phyloP scores from a whole-genome alignment of 2,888 invertebrate genomes.

The Aporophyla lueneburgensis region DNA sequence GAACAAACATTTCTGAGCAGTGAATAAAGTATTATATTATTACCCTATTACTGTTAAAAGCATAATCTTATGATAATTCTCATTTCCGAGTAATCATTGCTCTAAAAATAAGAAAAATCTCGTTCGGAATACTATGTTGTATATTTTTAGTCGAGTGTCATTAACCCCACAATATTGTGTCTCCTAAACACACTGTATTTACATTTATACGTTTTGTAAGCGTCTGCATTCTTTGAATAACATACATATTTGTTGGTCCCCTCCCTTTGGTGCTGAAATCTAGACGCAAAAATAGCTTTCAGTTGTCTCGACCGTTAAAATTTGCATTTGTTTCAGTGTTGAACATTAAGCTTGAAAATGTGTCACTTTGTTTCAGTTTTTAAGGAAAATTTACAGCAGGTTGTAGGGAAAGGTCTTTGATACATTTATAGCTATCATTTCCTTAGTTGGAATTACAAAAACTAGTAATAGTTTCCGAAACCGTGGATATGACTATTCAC shows the following conservation, averaged over 20 bases:
- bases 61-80: conserved; percentile 36
- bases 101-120: conserved; percentile 54
- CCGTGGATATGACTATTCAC: not conserved
- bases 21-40: conserved; percentile 7
- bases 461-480: not conserved
- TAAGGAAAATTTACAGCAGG: not conserved
- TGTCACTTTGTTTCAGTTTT: not conserved
- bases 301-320: conserved; percentile 30
- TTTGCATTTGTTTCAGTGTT: conserved; percentile 47
- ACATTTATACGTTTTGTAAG: conserved; percentile 52
- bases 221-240: conserved; percentile 60
- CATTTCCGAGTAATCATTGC: conserved; percentile 37
- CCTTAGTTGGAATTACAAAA: not conserved
- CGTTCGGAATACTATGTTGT: conserved; percentile 45
- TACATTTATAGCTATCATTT: not conserved
- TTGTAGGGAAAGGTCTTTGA: not conserved
- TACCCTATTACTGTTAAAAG: conserved; percentile 18
- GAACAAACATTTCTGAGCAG: not conserved
- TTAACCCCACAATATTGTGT: conserved; percentile 59
- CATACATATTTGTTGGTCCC: conserved; percentile 44
- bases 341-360: conserved; percentile 7
- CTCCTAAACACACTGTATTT: conserved; percentile 47
- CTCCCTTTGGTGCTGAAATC: conserved; percentile 31
- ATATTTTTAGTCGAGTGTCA: conserved; percentile 65
- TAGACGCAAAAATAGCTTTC: conserved; percentile 35